Evolutionary conservation across 2,113 vertebrate species (phyloP).

Genomic region (Mormoops blainvillei): DNA sequence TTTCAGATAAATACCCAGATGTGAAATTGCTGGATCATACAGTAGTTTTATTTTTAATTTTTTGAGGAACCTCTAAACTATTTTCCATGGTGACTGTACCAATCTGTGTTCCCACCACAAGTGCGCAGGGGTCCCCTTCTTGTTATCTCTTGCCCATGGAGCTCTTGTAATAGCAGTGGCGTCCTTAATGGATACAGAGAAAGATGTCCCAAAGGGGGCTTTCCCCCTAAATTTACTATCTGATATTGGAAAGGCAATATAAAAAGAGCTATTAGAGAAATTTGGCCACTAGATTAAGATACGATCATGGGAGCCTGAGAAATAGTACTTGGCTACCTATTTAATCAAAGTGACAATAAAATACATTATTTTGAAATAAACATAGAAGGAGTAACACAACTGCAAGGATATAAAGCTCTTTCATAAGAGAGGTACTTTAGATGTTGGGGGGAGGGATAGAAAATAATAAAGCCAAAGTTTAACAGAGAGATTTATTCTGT

Average conservation of each 20-base stretch:
- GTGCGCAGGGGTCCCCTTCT: background rate
- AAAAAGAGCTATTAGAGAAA: background rate
- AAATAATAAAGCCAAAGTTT: background rate
- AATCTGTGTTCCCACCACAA: background rate
- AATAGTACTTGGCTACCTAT: background rate
- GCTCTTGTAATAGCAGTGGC: background rate
- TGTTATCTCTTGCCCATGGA: background rate
- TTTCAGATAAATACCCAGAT: background rate
- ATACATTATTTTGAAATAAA: background rate
- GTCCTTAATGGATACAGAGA: background rate
- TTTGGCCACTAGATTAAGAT: background rate
- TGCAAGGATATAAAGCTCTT: background rate
- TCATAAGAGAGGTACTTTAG: background rate
- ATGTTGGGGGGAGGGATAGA: background rate
- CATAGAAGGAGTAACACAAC: background rate
- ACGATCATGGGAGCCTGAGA: background rate
- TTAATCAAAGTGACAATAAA: background rate
- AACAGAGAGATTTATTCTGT: background rate
- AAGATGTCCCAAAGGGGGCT: background rate
- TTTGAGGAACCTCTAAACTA: background rate
- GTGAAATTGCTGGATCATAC: background rate
- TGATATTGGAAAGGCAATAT: background rate
- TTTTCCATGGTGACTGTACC: background rate
- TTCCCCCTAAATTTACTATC: background rate
- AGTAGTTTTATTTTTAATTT: background rate